A percentile compares a stretch with the other conserved stretches of the same genome.
These are phyloP conservation scores for Ctenosaura bakeri DNA, from an alignment of 2,797 vertebrate species.

Conservation along the genomic window DNA sequence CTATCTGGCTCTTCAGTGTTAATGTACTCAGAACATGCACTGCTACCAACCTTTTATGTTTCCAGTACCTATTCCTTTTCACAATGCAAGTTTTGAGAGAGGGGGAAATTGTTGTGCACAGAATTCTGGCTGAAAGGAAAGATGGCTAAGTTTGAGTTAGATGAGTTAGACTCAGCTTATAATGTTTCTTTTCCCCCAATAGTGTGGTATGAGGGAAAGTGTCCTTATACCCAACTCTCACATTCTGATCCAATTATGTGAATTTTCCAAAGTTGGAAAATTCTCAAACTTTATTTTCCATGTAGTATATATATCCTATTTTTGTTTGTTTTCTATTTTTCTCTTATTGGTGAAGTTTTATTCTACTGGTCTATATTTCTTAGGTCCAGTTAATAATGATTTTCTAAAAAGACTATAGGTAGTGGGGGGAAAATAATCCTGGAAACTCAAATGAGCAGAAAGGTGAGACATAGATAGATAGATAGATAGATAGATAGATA, in stretches of 20 bases:
- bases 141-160: too few relatives aligned
- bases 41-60: not conserved
- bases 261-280: not conserved
- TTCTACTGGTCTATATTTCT: not conserved
- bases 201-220: not conserved
- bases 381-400: not conserved
- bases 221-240: not conserved
- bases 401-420: not conserved
- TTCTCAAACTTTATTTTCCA: not conserved
- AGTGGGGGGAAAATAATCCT: not conserved
- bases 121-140: not conserved
- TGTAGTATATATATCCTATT: not conserved
- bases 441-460: not conserved
- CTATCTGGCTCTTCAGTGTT: too few relatives aligned
- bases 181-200: too few relatives aligned
- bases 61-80: not conserved
- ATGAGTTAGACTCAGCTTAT: not conserved
- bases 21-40: too few relatives aligned
- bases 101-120: not conserved
- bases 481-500: too few relatives aligned
- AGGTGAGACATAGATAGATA: not conserved
- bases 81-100: not conserved
- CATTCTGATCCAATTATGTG: not conserved
- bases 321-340: not conserved
- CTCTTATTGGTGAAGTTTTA: not conserved